phyloP scores from a whole-genome alignment of 1,140 invertebrate species.

The Drosophila suzukii region DNA sequence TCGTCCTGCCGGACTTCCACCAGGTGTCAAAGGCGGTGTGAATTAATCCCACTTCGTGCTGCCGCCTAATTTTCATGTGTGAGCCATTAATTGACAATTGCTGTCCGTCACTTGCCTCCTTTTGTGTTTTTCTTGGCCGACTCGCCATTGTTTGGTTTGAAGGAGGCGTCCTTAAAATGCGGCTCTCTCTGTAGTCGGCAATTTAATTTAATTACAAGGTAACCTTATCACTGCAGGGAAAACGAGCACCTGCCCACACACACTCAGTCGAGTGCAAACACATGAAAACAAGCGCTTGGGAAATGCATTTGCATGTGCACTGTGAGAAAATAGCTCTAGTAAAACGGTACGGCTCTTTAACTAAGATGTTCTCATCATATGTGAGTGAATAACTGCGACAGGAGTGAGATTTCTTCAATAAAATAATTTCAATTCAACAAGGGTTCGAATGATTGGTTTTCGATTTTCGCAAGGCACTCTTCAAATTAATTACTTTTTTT shows the following conservation, averaged over 20 bases:
- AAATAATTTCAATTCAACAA: too few species aligned
- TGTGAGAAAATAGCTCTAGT: neutral
- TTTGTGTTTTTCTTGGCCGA: slow-evolving; percentile 17
- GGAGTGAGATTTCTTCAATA: too few species aligned
- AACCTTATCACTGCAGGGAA: slow-evolving; percentile 65
- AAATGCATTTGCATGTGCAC: slow-evolving; percentile 35
- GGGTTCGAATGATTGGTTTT: neutral
- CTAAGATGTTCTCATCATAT: too few species aligned
- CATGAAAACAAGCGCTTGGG: slow-evolving; percentile 16
- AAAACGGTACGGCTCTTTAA: neutral
- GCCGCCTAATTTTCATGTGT: slow-evolving; percentile 55
- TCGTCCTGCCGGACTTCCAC: too few species aligned
- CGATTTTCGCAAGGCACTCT: neutral
- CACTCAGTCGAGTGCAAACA: slow-evolving; percentile 9
- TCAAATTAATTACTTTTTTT: neutral
- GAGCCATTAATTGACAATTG: slow-evolving; percentile 69
- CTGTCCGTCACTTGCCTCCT: slow-evolving; percentile 20
- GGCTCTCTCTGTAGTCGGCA: slow-evolving; percentile 46
- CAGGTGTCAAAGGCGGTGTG: slow-evolving; percentile 63
- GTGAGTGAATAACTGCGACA: too few species aligned
- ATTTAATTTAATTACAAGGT: slow-evolving; percentile 81
- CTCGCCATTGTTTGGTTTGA: slow-evolving; percentile 27
- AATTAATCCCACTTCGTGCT: slow-evolving; percentile 73
- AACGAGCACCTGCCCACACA: slow-evolving; percentile 60
- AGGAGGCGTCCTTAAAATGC: slow-evolving; percentile 25